Percentiles rank a stretch among this genome's conserved stretches.
These are phyloP conservation scores for Carcinoscorpius rotundicauda DNA, from an alignment of 1,140 invertebrate genomes.

Conservation along the genomic window DNA sequence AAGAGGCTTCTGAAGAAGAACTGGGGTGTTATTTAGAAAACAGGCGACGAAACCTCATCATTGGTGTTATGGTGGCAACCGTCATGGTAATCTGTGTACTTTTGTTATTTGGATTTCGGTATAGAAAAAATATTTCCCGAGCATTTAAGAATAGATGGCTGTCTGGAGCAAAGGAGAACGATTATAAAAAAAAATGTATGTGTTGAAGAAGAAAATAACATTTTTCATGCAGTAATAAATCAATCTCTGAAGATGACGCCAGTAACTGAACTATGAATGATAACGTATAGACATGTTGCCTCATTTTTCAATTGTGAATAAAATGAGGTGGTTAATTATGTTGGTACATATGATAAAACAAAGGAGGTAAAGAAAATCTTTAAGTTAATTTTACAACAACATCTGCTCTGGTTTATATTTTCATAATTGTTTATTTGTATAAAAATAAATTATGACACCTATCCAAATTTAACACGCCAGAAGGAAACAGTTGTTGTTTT, in stretches of 20 bases:
- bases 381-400: too few species aligned
- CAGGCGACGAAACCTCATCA: slow-evolving; percentile 58
- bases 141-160: slow-evolving; percentile 45
- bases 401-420: too few species aligned
- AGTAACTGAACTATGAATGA: slow-evolving; percentile 64
- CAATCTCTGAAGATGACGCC: slow-evolving; percentile 58
- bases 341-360: too few species aligned
- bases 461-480: too few species aligned
- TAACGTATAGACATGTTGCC: too few species aligned
- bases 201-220: slow-evolving; percentile 63
- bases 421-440: too few species aligned
- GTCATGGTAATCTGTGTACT: slow-evolving; percentile 53
- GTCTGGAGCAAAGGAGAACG: slow-evolving; percentile 60
- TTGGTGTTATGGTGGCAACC: slow-evolving; percentile 53
- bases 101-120: slow-evolving; percentile 57
- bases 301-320: too few species aligned
- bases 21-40: slow-evolving; percentile 46
- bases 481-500: too few species aligned
- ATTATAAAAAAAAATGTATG: slow-evolving; percentile 71
- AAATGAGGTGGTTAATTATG: too few species aligned
- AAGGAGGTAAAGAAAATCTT: too few species aligned
- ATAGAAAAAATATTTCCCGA: slow-evolving; percentile 49
- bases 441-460: too few species aligned
- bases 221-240: slow-evolving; percentile 46
- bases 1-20: slow-evolving; percentile 37